phyloP scores from a whole-genome alignment of 2,113 vertebrate genomes.

The Edolisoma coerulescens region DNA sequence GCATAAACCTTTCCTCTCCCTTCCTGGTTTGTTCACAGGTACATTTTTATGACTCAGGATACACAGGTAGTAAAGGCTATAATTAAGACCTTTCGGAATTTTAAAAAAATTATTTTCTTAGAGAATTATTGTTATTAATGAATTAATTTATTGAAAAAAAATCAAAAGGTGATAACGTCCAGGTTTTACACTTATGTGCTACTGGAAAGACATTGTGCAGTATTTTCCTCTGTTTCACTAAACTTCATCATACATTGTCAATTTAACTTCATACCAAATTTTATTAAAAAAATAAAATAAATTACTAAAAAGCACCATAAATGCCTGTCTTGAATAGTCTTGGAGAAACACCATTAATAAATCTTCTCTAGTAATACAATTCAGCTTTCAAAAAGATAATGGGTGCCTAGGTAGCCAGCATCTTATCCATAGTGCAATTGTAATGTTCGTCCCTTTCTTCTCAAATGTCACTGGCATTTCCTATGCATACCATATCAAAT shows the following conservation, averaged over 20 bases:
- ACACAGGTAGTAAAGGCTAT: accelerated
- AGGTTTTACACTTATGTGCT: accelerated
- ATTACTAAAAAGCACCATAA: not conserved
- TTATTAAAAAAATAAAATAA: not conserved
- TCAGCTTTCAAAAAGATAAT: not conserved
- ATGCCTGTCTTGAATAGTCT: not conserved
- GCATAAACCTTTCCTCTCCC: not conserved
- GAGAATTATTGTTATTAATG: not conserved
- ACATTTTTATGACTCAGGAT: not conserved
- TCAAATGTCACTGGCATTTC: not conserved
- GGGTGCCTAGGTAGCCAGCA: not conserved
- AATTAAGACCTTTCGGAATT: not conserved
- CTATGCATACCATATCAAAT: not conserved
- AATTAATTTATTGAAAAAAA: not conserved
- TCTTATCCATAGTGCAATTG: not conserved
- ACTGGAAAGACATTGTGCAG: not conserved
- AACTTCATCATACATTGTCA: not conserved
- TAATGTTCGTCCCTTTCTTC: not conserved
- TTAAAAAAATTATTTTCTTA: not conserved
- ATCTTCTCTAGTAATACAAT: not conserved
- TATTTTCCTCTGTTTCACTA: not conserved
- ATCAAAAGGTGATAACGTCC: accelerated
- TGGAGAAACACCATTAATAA: not conserved
- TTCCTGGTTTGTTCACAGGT: not conserved
- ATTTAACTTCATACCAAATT: not conserved